Conservation (phyloP, 2,888 invertebrate genomes). For the Habrosyne pyritoides region DNA sequence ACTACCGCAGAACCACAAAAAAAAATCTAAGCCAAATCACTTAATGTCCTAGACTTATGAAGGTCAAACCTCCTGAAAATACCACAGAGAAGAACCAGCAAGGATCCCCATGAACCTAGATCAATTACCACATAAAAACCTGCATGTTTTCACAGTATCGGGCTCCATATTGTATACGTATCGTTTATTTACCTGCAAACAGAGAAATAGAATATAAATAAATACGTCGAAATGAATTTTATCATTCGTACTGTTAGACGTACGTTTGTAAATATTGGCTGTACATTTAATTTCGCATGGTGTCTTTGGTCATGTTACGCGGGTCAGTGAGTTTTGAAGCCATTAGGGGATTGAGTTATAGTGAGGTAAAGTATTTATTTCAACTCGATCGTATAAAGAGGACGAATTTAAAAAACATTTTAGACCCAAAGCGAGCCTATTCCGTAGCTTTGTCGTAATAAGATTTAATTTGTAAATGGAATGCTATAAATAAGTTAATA, state of each 20-base stretch:
- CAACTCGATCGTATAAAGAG: too few relatives aligned
- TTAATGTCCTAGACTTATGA: too few relatives aligned
- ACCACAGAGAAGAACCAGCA: too few relatives aligned
- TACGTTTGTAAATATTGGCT: not conserved
- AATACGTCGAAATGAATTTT: not conserved
- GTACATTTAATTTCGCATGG: not conserved
- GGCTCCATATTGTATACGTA: not conserved
- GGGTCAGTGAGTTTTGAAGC: not conserved
- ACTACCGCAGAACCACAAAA: too few relatives aligned
- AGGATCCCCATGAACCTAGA: not conserved
- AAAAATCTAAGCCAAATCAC: too few relatives aligned
- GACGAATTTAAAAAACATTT: too few relatives aligned
- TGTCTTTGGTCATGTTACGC: not conserved
- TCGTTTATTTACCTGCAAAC: constrained; percentile 2
- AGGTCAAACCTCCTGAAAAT: too few relatives aligned
- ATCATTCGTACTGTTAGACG: not conserved
- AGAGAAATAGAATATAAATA: constrained; percentile 3
- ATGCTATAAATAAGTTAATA: too few relatives aligned
- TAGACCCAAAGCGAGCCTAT: too few relatives aligned
- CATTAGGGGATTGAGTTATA: not conserved
- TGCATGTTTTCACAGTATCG: not conserved
- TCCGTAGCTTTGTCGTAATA: too few relatives aligned
- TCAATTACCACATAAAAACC: not conserved
- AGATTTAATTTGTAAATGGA: too few relatives aligned
- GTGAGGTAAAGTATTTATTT: too few relatives aligned